Base-by-base conservation (phyloP, 2,888 invertebrate genomes). In the Caenorhabditis auriculariae region DNA sequence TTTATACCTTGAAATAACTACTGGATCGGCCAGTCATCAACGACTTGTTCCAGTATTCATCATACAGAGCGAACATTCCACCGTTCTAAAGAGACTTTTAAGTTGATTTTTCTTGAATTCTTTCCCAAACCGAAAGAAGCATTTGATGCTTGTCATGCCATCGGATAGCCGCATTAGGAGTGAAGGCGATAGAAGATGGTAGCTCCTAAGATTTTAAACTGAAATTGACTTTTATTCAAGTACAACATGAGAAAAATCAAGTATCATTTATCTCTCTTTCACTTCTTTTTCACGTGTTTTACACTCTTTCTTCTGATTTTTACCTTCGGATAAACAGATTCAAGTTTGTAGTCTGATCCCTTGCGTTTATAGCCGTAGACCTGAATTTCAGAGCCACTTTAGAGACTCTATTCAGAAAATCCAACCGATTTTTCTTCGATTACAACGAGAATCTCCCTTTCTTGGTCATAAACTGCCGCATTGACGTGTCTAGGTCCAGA, bases 21-120 rank as follows among this genome's bases (percentile, higher is more conserved):
- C 45, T 38, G 4, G 65, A 60, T 35, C 65, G 43, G 26, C 69
- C 69, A 6, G 57, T 46, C 52, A 66, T 55, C 43, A 69, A 29
- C 1, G 69, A 69, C 26, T 69, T 69, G 60, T 69, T 69, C 69
- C 69, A 69, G 29, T 69, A 69, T 44, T 69, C 65, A 38, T 69
- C 69, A 24, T 69, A 69, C 1, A 69, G 42, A 2, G 69, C 69
- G 26, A 69, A 69, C 46, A 58, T 54, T 41, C 69, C 69, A 38
- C 65, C 62, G 32, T 62, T 66, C 68, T 68, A 24, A 46, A 64
- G 48, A 15, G 15, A 37, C 17, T 50, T 48, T 9, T n/a, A 47
- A n/a, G n/a, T n/a, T n/a, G n/a, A n/a, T n/a, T n/a, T n/a, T n/a
- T n/a, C n/a, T n/a, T n/a, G n/a, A n/a, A n/a, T n/a, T n/a, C n/a